Percentiles rank a stretch among this genome's conserved stretches.
phyloP scores from a whole-genome alignment of 2,113 vertebrate species.

The Perognathus longimembris region DNA sequence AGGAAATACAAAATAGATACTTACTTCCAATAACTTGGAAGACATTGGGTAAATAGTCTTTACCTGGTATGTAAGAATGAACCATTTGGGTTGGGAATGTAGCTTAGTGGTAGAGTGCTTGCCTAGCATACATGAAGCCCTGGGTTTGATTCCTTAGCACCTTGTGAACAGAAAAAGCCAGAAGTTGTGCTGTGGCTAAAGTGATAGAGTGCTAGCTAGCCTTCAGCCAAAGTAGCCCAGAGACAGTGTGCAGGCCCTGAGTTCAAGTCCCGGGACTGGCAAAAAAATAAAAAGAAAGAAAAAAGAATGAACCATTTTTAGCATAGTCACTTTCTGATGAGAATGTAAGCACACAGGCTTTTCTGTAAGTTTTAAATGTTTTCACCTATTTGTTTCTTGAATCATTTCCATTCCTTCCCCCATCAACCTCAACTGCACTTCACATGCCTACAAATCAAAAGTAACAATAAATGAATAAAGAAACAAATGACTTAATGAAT shows the following conservation, averaged over 20 bases:
- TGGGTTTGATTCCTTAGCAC: no score
- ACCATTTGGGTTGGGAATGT: no score
- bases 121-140: no score
- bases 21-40: slow-evolving; percentile 42
- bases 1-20: slow-evolving; percentile 41
- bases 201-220: no score
- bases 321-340: background rate
- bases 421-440: background rate
- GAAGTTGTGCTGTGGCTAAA: no score
- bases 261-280: no score
- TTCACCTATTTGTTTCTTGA: background rate
- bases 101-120: no score
- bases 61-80: background rate
- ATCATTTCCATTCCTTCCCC: background rate
- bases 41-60: background rate
- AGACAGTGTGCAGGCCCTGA: no score
- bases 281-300: no score
- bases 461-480: background rate
- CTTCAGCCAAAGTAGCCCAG: no score
- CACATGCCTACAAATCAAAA: background rate
- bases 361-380: background rate
- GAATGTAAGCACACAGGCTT: slow-evolving; percentile 8
- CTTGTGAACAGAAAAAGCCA: no score
- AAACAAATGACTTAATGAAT: background rate
- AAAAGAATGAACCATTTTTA: background rate